Base-by-base conservation (phyloP, 1,140 invertebrate species). In the Brachionus calyciflorus region DNA sequence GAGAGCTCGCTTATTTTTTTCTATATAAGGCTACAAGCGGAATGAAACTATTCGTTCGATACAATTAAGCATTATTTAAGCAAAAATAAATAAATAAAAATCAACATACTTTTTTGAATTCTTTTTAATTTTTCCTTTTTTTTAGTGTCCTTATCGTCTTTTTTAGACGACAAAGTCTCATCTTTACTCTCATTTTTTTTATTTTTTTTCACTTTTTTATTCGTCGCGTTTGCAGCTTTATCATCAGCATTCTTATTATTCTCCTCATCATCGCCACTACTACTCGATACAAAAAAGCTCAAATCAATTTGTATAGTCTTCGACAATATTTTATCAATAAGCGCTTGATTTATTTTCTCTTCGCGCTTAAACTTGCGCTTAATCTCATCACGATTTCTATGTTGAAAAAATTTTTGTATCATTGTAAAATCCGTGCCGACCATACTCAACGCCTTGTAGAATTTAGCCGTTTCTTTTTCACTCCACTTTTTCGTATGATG, bases 391-490 rank as follows among this genome's bases (percentile, higher is more conserved):
- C 78, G 49, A 19, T 24, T 44, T 9, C 78, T 37, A 44, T 65
- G 24, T 24, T 76, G 40, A 53, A 78, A 78, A 49, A 78, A 48
- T 30, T 53, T 53, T 40, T 51, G 33, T 26, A 78, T 78, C 41
- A 77, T 48, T 19, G 53, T 68, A 55, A 78, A 78, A 57, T 78
- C 78, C 40, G 75, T 78, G n/a, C 78, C 78, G 48, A 60, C 37
- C 44, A 76, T 60, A 12, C 76, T 46, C 10, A 77, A 40, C 10
- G 76, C 76, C 46, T 77, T 68, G 30, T 77, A 77, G 28, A 77
- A 77, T 30, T 60, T 48, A 7, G 48, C 60, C 10, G 76, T 77
- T 28, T 77, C 76, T 51, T 19, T 14, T 33, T 40, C 24, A 26
- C n/a, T 77, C 40, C 40, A 63, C 46, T 63, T 76, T 63, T 57